Base-by-base conservation (phyloP, 2,888 invertebrate species). In the Parapristionchus giblindavisi region DNA sequence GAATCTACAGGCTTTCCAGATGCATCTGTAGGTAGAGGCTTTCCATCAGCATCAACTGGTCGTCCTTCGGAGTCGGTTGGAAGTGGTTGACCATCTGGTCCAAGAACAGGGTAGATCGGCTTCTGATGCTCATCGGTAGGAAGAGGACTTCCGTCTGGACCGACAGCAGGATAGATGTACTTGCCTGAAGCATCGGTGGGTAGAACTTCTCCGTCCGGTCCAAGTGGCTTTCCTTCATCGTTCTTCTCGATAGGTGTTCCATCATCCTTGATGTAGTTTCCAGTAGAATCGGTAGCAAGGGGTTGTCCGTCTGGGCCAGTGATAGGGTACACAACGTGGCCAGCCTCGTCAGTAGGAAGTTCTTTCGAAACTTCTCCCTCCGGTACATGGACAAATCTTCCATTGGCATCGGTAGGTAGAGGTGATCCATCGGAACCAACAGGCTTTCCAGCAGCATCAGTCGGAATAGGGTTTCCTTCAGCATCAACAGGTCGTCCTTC, bases 161-260 rank as follows among this genome's bases (percentile, higher is more conserved):
- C 60, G 5, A n/a, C 74, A 11, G 61, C 75, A 56, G 76, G 76
- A 36, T 78, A 80, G 40, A 83, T 54, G 52, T 70, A 76, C 4
- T 79, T 76, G 56, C 83, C 83, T n/a, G 77, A 75, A 14, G 40
- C 71, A 56, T 83, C 79, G n/a, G 79, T 81, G 24, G 79, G 78
- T 14, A 80, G 73, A n/a, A 75, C 60, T 1, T 38, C 21, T 1
- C 78, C 76, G 51, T 77, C 79, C n/a, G 78, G 76, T 32, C 75
- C 77, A 24, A n/a, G n/a, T n/a, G n/a, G n/a, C n/a, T n/a, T n/a
- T n/a, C n/a, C n/a, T n/a, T n/a, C n/a, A n/a, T n/a, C n/a, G n/a
- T n/a, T n/a, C n/a, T n/a, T n/a, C n/a, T n/a, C n/a, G n/a, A n/a
- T n/a, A n/a, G n/a, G n/a, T n/a, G n/a, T n/a, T n/a, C n/a, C n/a